Evolutionary conservation across 2,888 invertebrate genomes (phyloP), one percentile per base, ranked within the genome.

Genomic region (Hofmannophila pseudospretella): DNA sequence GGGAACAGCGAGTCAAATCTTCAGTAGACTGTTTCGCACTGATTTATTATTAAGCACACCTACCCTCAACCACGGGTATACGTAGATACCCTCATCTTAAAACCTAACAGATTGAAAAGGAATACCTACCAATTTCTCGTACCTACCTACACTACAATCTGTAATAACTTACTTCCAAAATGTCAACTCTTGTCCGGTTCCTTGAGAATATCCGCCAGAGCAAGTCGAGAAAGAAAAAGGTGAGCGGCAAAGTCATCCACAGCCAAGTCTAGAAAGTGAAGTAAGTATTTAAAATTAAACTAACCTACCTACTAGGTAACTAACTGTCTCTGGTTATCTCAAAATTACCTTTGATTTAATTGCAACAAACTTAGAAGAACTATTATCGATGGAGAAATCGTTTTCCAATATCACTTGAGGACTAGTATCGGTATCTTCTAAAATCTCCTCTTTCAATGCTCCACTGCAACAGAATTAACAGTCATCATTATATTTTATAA

Each of bases 171-270:
- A 85, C 85, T 42, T 80, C 60, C 40, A 79, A 46, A 44, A 85
- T 72, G 30, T 68, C 57, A 22, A 78, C 67, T 42, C 49, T 58
- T 1, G 74, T 62, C 10, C 64, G 62, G 49, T 86, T 86, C 40
- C 86, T 73, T 7, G 74, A 65, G 29, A 72, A 75, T 46, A 84
- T 64, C 39, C 86, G 59, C 86, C 86, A 86, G 25, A 84, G 19
- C 7, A 79, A 57, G 57, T 86, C 86, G 29, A 82, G 14, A 25
- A 69, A 54, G 43, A 73, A 86, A 45, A 76, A 79, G 16, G 48
- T 53, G 11, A 86, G 43, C 2, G 86, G 85, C 23, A 79, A 29
- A 1, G 64, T 58, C 74, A 86, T 78, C 85, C 84, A 86, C 39
- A 73, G 27, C 84, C 81, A 86, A 25, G 80, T 76, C 86, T 86